phyloP scores from a whole-genome alignment of 1,140 invertebrate species.

The Gryon sp. region DNA sequence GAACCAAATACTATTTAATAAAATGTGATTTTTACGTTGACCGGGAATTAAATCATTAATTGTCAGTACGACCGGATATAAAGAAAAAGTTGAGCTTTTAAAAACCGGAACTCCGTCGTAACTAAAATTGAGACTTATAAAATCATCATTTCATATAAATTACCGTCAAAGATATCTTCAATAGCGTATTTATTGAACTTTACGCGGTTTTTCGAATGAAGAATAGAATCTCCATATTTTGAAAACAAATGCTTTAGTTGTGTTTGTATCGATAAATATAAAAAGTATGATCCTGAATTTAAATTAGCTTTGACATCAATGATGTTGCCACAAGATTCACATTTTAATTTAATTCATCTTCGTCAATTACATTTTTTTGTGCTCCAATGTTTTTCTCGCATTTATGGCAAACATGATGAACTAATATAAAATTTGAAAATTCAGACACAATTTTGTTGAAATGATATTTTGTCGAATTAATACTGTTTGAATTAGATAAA shows the following conservation, averaged over 20 bases:
- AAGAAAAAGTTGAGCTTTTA: no score
- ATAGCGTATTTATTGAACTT: conserved; percentile 18
- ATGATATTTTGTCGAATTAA: conserved; percentile 21
- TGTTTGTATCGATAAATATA: conserved; percentile 4
- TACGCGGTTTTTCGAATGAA: conserved; percentile 7
- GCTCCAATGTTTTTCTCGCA: conserved; percentile 20
- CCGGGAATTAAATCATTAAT: conserved; percentile 34
- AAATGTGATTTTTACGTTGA: conserved; percentile 17
- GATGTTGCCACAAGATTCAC: background rate
- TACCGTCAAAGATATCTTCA: conserved; percentile 50
- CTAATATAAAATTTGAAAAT: conserved; percentile 15
- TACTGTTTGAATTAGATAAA: background rate
- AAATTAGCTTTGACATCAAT: conserved; percentile 15
- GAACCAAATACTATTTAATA: conserved; percentile 39
- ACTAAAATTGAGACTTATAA: conserved; percentile 51
- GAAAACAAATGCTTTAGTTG: conserved; percentile 8
- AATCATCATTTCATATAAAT: conserved; percentile 26
- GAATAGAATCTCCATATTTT: conserved; percentile 7
- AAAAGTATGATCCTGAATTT: conserved; percentile 11
- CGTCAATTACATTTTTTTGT: background rate
- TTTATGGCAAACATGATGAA: conserved; percentile 35
- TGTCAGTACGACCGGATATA: conserved; percentile 44
- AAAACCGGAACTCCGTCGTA: conserved; percentile 51
- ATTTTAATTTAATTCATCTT: conserved; percentile 5
- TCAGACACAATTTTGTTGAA: conserved; percentile 31